Conservation (phyloP, 2,888 invertebrate genomes). For the Hoplodrina ambigua region DNA sequence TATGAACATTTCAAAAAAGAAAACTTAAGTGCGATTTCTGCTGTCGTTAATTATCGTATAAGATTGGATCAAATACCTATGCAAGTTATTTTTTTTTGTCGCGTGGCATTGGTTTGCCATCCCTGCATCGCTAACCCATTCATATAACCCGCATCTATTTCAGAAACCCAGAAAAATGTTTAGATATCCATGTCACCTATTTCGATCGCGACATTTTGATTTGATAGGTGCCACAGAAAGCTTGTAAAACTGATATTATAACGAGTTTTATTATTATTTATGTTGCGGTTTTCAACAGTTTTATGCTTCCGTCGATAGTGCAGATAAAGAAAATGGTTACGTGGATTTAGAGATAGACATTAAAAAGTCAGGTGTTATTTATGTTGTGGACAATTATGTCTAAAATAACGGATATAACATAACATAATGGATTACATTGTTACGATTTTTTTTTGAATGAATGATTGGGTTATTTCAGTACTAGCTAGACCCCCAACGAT, state of each 20-base stretch:
- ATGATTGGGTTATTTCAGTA: too few species aligned
- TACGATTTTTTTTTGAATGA: too few species aligned
- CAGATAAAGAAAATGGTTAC: conserved; percentile 48
- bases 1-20: too few species aligned
- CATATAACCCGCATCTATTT: conserved; percentile 39
- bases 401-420: neutral
- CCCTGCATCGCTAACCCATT: conserved; percentile 38
- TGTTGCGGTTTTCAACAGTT: conserved; percentile 68
- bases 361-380: conserved; percentile 59
- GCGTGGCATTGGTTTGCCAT: too few species aligned
- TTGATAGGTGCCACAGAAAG: conserved; percentile 51
- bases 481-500: too few species aligned
- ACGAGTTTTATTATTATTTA: conserved; percentile 69
- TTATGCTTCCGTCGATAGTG: conserved; percentile 70
- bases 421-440: too few species aligned
- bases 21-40: too few species aligned
- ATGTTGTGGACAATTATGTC: conserved; percentile 32
- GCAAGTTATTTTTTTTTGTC: too few species aligned
- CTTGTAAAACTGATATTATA: conserved; percentile 61
- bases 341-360: conserved; percentile 29
- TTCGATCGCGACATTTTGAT: conserved; percentile 54
- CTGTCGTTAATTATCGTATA: too few species aligned
- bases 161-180: conserved; percentile 46
- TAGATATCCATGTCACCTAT: conserved; percentile 53
- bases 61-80: too few species aligned